These are phyloP conservation scores for Spizaetus ornatus DNA, from an alignment of 2,113 vertebrate species.

Conservation along the genomic window DNA sequence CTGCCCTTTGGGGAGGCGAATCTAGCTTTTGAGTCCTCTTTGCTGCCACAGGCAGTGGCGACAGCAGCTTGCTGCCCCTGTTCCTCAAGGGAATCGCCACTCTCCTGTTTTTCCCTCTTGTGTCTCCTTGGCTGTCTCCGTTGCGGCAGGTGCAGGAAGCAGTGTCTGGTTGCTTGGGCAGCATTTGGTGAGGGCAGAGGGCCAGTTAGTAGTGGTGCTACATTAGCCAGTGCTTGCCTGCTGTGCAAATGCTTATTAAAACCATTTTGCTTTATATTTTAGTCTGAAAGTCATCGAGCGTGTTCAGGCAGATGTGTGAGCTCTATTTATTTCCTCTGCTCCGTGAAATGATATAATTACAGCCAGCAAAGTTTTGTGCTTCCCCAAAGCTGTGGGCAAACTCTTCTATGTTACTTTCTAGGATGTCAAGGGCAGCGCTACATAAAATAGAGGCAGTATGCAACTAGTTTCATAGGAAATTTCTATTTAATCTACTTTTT, in stretches of 20 bases:
- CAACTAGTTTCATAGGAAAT: not conserved
- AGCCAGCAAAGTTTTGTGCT: not conserved
- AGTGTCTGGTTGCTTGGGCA: not conserved
- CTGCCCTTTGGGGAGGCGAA: not conserved
- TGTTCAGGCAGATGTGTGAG: not conserved
- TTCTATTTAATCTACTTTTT: not conserved
- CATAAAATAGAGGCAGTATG: not conserved
- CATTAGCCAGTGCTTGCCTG: not conserved
- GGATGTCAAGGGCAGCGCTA: not conserved
- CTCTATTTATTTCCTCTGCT: not conserved
- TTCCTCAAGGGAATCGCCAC: fast-evolving
- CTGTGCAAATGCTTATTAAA: not conserved
- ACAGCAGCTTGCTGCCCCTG: not conserved
- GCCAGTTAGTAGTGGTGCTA: not conserved
- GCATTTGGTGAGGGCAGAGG: not conserved
- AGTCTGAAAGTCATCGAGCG: not conserved
- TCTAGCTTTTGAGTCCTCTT: not conserved
- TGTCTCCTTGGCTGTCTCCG: fast-evolving
- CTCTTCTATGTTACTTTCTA: not conserved
- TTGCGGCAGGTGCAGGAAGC: not conserved
- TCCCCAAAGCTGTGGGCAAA: not conserved
- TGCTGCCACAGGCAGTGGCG: not conserved
- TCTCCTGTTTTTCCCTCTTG: fast-evolving
- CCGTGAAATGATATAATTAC: not conserved
- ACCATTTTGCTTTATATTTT: not conserved